Evolutionary conservation across 2,797 vertebrate genomes (phyloP), one percentile per base, ranked within the genome.

Genomic region (Coilia nasus): DNA sequence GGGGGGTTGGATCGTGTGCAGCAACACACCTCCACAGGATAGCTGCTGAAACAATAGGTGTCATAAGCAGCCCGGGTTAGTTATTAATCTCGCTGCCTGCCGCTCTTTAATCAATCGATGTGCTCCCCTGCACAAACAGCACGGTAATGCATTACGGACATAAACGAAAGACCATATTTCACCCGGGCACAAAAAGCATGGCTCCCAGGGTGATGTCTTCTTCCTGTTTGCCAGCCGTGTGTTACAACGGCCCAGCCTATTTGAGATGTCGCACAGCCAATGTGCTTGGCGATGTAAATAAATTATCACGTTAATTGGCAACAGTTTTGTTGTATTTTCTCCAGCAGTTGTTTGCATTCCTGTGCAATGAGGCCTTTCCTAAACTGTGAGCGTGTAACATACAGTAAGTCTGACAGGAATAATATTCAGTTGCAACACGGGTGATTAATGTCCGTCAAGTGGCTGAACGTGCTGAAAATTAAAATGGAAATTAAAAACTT

Each of bases 1-100:
- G 28, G 67, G 67, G 3, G 67, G 17, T 4, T 35, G 6, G 64
- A 15, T 15, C 35, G 64, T 35, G 64, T 35, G 64, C 0, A 95
- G 95, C 93, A 96, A 95, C 93, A 92, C 95, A 95, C 92, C 93
- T 96, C 95, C 95, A 93, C 93, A 92, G 94, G 94, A 92, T 93
- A 95, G 91, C 92, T 94, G 94, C 50, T 95, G 95, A 97, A 97
- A 98, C 97, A 97, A 97, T 97, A 94, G 94, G 91, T 97, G 96
- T 96, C 96, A 97, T 96, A 97, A 97, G 94, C 96, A 91, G 95
- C 95, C 96, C 91, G 95, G 93, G 92, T 91, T 91, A 90, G 92
- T 95, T 97, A 98, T 98, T 97, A 96, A 97, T 98, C 97, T 97
- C 95, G 86, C 91, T 91, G 91, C 86, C 91, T 91, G 91, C 89